Conservation (phyloP, 2,888 invertebrate genomes). For the Pelosia muscerda region DNA sequence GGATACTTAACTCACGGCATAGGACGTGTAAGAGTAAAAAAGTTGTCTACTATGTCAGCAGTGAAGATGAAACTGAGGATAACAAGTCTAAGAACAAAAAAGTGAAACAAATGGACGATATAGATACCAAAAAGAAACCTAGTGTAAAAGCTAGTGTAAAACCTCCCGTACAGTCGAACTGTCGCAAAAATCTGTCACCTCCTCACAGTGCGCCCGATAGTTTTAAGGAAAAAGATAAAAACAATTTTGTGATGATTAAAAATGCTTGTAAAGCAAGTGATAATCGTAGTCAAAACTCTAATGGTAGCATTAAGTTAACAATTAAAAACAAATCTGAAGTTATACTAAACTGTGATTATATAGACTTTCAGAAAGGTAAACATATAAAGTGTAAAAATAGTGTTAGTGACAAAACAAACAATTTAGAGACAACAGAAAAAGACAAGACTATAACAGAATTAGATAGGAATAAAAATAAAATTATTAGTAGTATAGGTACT, state of each 20-base stretch:
- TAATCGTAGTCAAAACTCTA: conserved; percentile 83
- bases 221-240: conserved; percentile 71
- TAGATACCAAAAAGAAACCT: conserved; percentile 74
- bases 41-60: conserved; percentile 79
- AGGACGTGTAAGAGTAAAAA: conserved; percentile 82
- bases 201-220: conserved; percentile 67
- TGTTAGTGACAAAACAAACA: conserved; percentile 69
- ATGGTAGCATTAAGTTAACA: conserved; percentile 85
- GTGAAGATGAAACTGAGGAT: conserved; percentile 79
- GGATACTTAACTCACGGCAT: conserved; percentile 79
- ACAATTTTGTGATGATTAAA: conserved; percentile 83
- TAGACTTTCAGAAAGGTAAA: conserved; percentile 79
- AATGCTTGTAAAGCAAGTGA: conserved; percentile 85
- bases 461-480: conserved; percentile 72
- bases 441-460: conserved; percentile 65
- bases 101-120: conserved; percentile 64
- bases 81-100: conserved; percentile 70
- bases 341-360: conserved; percentile 82
- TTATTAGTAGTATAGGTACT: conserved; percentile 61
- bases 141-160: conserved; percentile 73
- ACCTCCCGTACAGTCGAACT: conserved; percentile 69
- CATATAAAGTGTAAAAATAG: conserved; percentile 72
- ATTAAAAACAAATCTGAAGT: conserved; percentile 86
- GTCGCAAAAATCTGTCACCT: conserved; percentile 81
- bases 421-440: conserved; percentile 66